Percentiles rank a stretch among this genome's conserved stretches.
phyloP scores from a whole-genome alignment of 2,888 invertebrate genomes.

The Deilephila porcellus region DNA sequence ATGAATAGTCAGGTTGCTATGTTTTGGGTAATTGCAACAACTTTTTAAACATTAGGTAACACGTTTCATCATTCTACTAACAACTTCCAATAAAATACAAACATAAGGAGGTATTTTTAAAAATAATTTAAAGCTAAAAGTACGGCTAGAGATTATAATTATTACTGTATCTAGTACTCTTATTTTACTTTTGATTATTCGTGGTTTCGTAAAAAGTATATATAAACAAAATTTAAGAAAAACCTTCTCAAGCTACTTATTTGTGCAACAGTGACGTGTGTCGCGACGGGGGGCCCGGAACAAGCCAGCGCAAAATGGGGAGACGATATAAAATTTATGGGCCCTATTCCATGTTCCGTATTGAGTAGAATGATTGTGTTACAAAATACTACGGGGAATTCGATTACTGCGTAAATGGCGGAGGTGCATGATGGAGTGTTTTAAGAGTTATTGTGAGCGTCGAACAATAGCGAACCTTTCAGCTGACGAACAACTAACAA shows the following conservation, averaged over 20 bases:
- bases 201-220: too few relatives aligned
- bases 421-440: constrained; percentile 11
- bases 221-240: neutral
- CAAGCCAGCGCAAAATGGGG: constrained; percentile 26
- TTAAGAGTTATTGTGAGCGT: constrained; percentile 10
- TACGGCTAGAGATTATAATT: too few relatives aligned
- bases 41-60: too few relatives aligned
- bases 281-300: constrained; percentile 14
- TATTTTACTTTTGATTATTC: too few relatives aligned
- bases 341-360: constrained; percentile 32
- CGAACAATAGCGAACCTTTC: neutral
- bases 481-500: neutral
- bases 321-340: constrained; percentile 34
- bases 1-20: too few relatives aligned
- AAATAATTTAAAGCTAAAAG: too few relatives aligned
- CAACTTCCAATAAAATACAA: too few relatives aligned
- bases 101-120: too few relatives aligned
- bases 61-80: too few relatives aligned
- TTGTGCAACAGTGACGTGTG: constrained; percentile 27
- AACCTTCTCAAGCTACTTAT: constrained; percentile 22
- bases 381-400: constrained; percentile 16
- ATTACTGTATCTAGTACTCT: too few relatives aligned
- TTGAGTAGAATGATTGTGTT: constrained; percentile 31
- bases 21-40: too few relatives aligned
- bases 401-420: neutral